Evolutionary conservation across 2,888 invertebrate genomes (phyloP).

Genomic region (Lasius fuliginosus): DNA sequence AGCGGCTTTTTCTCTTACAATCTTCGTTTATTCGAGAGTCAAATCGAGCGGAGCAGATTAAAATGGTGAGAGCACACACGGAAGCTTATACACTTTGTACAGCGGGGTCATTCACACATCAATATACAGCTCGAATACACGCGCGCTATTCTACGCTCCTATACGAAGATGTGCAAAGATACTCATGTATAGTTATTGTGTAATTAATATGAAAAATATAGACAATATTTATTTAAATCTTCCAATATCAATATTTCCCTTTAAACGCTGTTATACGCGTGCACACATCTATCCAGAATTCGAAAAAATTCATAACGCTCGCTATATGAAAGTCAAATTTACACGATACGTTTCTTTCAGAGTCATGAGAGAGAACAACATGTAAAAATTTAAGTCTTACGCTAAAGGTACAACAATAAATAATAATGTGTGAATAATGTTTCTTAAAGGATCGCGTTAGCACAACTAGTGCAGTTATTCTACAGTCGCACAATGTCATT

Average conservation of each 20-base stretch:
- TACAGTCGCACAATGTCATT: constrained; percentile 24
- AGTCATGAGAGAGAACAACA: not conserved
- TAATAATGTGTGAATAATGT: not conserved
- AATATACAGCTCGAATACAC: constrained; percentile 8
- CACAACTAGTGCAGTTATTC: not conserved
- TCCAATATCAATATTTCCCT: not conserved
- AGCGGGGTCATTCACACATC: constrained; percentile 44
- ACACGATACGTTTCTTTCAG: not conserved
- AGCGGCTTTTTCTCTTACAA: constrained; percentile 52
- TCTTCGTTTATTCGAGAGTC: constrained; percentile 54
- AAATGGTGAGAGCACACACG: constrained; percentile 54
- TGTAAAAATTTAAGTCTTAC: not conserved
- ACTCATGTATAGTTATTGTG: not conserved
- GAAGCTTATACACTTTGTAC: constrained; percentile 47
- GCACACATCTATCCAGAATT: not conserved
- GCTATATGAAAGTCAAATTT: not conserved
- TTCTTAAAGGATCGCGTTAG: not conserved
- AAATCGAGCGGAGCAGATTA: constrained; percentile 55
- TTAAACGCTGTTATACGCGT: not conserved
- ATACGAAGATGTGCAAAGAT: not conserved
- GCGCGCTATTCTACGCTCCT: not conserved
- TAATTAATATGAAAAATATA: constrained; percentile 19
- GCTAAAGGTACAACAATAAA: not conserved
- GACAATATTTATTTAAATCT: not conserved
- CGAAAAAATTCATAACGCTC: not conserved